phyloP scores from a whole-genome alignment of 1,140 invertebrate species.

The Drosophila sechellia region DNA sequence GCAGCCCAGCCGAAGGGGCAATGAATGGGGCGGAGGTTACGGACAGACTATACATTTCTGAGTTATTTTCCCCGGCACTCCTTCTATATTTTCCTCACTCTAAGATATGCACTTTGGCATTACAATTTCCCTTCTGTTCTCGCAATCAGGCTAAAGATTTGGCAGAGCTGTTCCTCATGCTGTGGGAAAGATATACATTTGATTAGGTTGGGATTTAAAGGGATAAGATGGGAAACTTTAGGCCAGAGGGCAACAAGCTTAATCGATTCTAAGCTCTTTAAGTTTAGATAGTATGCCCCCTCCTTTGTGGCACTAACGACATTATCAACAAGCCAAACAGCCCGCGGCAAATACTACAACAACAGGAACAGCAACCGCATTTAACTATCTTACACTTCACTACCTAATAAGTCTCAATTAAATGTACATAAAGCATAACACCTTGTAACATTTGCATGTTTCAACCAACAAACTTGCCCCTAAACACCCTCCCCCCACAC shows the following conservation, averaged over 20 bases:
- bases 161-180: conserved; percentile 1
- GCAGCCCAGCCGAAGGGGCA: conserved; percentile 61
- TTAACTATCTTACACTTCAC: conserved; percentile 60
- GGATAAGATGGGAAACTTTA: background rate
- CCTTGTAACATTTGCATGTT: conserved; percentile 79
- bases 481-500: background rate
- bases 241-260: background rate
- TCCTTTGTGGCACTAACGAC: conserved; percentile 53
- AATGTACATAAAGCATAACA: conserved; percentile 83
- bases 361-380: conserved; percentile 32
- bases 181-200: background rate
- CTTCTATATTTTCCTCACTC: background rate
- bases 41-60: conserved; percentile 36
- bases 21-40: background rate
- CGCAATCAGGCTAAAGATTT: conserved; percentile 4
- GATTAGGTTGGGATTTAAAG: conserved; percentile 19
- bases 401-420: conserved; percentile 82
- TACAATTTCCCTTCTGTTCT: conserved; percentile 7
- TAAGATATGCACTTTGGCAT: conserved; percentile 38
- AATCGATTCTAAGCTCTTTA: conserved; percentile 13
- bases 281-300: conserved; percentile 1
- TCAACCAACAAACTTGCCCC: conserved; percentile 19
- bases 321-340: conserved; percentile 70
- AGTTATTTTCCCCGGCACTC: conserved; percentile 39
- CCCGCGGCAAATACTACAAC: background rate